Percentiles rank a stretch among this genome's conserved stretches.
phyloP scores from a whole-genome alignment of 1,140 invertebrate genomes.

The Drosophila bifasciata region DNA sequence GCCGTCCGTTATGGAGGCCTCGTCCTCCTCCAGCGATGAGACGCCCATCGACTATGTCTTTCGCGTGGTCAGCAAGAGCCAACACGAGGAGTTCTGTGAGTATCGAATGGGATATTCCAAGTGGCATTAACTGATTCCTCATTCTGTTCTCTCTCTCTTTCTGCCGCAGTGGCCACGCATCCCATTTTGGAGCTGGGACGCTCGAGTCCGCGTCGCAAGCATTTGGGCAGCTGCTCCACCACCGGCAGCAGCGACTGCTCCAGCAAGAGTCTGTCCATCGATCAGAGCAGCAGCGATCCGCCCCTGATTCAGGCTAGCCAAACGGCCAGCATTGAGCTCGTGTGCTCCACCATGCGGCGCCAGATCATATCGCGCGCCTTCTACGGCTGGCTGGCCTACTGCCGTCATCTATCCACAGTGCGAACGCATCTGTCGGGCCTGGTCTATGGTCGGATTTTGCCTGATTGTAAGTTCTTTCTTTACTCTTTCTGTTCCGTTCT shows the following conservation, averaged over 20 bases:
- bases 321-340: slow-evolving; percentile 87
- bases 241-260: slow-evolving; percentile 83
- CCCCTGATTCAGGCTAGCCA: slow-evolving; percentile 79
- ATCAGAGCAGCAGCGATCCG: slow-evolving; percentile 85
- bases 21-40: slow-evolving; percentile 88
- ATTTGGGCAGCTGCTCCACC: slow-evolving; percentile 83
- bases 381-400: slow-evolving; percentile 98
- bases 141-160: neutral
- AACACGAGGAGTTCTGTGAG: slow-evolving; percentile 90
- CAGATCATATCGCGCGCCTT: slow-evolving; percentile 98
- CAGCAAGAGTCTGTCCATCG: slow-evolving; percentile 82
- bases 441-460: slow-evolving; percentile 89
- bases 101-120: accelerated
- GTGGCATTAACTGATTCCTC: too few relatives aligned
- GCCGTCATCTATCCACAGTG: slow-evolving; percentile 96
- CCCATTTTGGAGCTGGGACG: slow-evolving; percentile 79
- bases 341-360: slow-evolving; percentile 96
- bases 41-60: slow-evolving; percentile 94
- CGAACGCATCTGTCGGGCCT: slow-evolving; percentile 95
- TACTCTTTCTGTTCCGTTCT: slow-evolving; percentile 64
- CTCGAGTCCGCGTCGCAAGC: slow-evolving; percentile 73
- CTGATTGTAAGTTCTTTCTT: slow-evolving; percentile 85
- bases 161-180: slow-evolving; percentile 65
- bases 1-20: slow-evolving; percentile 86
- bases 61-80: slow-evolving; percentile 91